A percentile compares a stretch with the other conserved stretches of the same genome.
Conservation (phyloP, 2,113 vertebrate genomes). For the Romanogobio albipinnatus region DNA sequence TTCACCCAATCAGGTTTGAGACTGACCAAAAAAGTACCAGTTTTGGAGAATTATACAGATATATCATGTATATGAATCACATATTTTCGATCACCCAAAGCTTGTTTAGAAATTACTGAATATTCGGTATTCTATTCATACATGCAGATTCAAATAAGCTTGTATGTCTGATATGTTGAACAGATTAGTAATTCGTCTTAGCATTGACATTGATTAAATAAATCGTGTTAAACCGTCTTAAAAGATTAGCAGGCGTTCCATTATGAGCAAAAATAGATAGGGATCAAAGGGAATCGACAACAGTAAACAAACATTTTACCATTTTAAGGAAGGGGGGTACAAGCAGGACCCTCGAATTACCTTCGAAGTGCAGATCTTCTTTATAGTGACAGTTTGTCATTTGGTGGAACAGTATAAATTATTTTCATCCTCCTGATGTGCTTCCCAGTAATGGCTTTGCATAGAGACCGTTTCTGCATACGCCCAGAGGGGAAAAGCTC, state of each 20-base stretch:
- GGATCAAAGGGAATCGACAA: slow-evolving; percentile 47
- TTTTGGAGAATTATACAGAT: not conserved
- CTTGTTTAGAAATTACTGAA: slow-evolving; percentile 21
- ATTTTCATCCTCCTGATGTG: slow-evolving; percentile 59
- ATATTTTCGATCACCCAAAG: not conserved
- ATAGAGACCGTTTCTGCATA: slow-evolving; percentile 58
- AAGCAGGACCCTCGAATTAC: slow-evolving; percentile 50
- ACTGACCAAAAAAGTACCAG: not conserved
- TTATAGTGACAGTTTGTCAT: slow-evolving; percentile 61
- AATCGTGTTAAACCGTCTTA: slow-evolving; percentile 55
- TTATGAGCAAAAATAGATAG: slow-evolving; percentile 52
- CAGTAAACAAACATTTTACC: slow-evolving; percentile 57
- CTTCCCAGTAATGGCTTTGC: slow-evolving; percentile 60
- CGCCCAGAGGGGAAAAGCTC: slow-evolving; percentile 53
- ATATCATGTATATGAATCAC: too few species aligned
- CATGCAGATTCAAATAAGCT: slow-evolving; percentile 45
- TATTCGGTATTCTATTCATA: slow-evolving; percentile 40
- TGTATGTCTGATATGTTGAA: slow-evolving; percentile 51
- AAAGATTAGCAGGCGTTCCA: slow-evolving; percentile 55
- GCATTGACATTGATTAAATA: slow-evolving; percentile 58
- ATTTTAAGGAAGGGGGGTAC: slow-evolving; percentile 32
- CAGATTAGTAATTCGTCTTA: slow-evolving; percentile 54
- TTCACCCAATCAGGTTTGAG: not conserved
- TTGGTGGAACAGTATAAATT: slow-evolving; percentile 60
- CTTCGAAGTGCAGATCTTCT: slow-evolving; percentile 46